phyloP scores from a whole-genome alignment of 37 sponge, comb jelly and placozoan species.

The Halichondria panicea region DNA sequence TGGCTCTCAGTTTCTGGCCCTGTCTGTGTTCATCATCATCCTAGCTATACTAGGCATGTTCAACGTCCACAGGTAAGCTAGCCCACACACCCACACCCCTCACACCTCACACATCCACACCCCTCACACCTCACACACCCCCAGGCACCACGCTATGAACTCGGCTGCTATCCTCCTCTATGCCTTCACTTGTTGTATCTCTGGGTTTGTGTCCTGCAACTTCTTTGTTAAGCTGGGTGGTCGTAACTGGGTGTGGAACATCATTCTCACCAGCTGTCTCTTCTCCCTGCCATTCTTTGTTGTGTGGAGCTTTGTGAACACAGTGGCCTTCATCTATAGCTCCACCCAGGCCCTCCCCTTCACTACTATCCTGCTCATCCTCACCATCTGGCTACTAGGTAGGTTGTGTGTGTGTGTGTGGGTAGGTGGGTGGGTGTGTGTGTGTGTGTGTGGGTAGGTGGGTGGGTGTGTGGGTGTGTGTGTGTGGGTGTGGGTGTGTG shows the following conservation, averaged over 20 bases:
- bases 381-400: slow-evolving; percentile 86
- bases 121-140: background rate
- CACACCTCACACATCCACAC: background rate
- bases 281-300: slow-evolving; percentile 88
- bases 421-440: background rate
- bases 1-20: slow-evolving; percentile 78
- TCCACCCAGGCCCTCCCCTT: slow-evolving; percentile 95
- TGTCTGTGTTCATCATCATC: slow-evolving; percentile 57
- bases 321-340: slow-evolving; percentile 79
- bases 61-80: slow-evolving; percentile 85
- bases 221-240: slow-evolving; percentile 84
- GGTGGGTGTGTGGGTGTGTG: background rate
- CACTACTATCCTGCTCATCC: slow-evolving; percentile 84
- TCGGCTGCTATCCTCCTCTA: slow-evolving; percentile 83
- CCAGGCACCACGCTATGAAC: slow-evolving; percentile 89
- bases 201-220: slow-evolving; percentile 81
- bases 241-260: slow-evolving; percentile 92
- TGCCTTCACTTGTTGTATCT: slow-evolving; percentile 88
- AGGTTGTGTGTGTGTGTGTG: background rate
- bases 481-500: background rate
- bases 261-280: slow-evolving; percentile 83
- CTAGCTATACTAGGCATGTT: slow-evolving; percentile 84
- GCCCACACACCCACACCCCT: background rate
- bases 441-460: slow-evolving; percentile 16
- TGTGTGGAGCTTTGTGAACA: slow-evolving; percentile 87